These are phyloP conservation scores for Leptogaster cylindrica DNA, from an alignment of 2,888 invertebrate genomes.

Conservation along the genomic window DNA sequence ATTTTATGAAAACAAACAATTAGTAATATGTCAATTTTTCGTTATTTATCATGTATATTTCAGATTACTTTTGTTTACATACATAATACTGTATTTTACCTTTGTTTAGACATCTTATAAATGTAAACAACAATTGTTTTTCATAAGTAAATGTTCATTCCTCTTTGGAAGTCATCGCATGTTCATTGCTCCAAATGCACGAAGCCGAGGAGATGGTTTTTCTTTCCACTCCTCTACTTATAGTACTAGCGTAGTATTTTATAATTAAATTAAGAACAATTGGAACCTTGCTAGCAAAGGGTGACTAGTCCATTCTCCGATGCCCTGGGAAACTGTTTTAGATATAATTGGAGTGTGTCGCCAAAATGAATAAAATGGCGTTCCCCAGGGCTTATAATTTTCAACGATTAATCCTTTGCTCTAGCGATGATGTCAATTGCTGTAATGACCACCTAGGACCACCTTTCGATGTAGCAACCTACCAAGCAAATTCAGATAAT, in stretches of 20 bases:
- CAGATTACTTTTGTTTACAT: no score
- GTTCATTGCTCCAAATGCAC: constrained; percentile 34
- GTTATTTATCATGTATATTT: no score
- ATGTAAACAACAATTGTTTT: no score
- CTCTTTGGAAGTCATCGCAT: constrained; percentile 34
- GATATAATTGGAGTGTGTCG: neutral
- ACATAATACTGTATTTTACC: no score
- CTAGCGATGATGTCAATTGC: constrained; percentile 34
- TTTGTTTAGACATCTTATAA: no score
- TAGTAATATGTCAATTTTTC: no score
- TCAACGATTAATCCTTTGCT: constrained; percentile 17
- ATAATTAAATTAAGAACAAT: constrained; percentile 1
- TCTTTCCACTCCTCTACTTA: constrained; percentile 12
- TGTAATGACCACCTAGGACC: neutral
- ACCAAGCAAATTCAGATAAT: no score
- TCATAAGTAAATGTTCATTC: no score
- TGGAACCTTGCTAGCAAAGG: constrained; percentile 38
- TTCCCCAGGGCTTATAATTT: no score
- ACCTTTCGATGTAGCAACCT: neutral
- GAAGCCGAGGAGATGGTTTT: constrained; percentile 32
- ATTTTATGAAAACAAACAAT: no score
- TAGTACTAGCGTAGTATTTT: constrained; percentile 19
- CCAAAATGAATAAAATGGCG: no score
- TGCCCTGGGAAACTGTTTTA: neutral
- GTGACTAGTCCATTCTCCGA: neutral